Conservation (phyloP, 2,113 vertebrate species). For the Lepus europaeus region DNA sequence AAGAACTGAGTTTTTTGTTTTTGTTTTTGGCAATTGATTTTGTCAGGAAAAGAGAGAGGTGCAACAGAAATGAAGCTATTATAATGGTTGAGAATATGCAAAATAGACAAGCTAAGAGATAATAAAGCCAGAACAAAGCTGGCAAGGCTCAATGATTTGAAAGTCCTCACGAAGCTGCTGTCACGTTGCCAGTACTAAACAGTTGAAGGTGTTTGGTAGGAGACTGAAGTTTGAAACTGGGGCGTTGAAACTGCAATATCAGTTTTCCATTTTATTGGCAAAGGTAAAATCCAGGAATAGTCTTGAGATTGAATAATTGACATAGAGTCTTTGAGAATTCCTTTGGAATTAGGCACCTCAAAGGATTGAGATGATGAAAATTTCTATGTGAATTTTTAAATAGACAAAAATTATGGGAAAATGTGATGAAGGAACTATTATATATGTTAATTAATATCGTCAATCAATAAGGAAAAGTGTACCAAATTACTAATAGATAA, state of each 20-base stretch:
- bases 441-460: not conserved
- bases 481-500: not conserved
- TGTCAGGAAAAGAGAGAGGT: not conserved
- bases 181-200: not conserved
- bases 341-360: not conserved
- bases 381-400: not conserved
- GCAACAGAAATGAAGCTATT: not conserved
- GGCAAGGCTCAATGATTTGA: not conserved
- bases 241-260: not conserved
- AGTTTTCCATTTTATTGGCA: not conserved
- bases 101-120: not conserved
- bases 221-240: not conserved
- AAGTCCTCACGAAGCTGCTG: not conserved
- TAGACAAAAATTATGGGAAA: not conserved
- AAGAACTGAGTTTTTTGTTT: not conserved
- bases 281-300: not conserved
- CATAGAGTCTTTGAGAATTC: not conserved
- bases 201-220: not conserved
- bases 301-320: not conserved
- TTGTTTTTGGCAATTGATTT: not conserved
- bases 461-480: not conserved
- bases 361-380: not conserved
- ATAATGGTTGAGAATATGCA: not conserved
- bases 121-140: not conserved
- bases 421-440: not conserved